A percentile compares a stretch with the other conserved stretches of the same genome.
Evolutionary conservation across 2,888 invertebrate genomes (phyloP).

Genomic region (Drosophila emarginata): DNA sequence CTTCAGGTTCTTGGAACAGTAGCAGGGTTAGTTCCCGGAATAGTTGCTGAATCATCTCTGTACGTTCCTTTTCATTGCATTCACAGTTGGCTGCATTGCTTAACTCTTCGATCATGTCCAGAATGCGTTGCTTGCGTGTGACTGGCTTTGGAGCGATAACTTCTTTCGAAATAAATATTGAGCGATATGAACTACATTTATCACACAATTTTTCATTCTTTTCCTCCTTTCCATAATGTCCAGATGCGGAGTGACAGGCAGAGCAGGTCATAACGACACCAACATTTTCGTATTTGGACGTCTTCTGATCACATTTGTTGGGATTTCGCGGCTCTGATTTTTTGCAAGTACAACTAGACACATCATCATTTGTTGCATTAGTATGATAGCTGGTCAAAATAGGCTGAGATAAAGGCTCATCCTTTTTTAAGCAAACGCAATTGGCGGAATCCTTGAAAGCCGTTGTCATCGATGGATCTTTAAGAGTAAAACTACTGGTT

Average conservation of each 20-base stretch:
- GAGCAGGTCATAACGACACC: not conserved
- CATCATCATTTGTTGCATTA: not conserved
- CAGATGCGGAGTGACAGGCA: not conserved
- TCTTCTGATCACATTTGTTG: not conserved
- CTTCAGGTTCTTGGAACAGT: constrained; percentile 43
- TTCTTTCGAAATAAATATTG: not conserved
- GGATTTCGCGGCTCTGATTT: not conserved
- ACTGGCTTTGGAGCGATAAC: not conserved
- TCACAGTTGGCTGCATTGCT: constrained; percentile 21
- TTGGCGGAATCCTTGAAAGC: not conserved
- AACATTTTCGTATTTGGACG: not conserved
- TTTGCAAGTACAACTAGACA: too few relatives aligned
- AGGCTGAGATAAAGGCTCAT: not conserved
- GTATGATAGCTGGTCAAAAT: not conserved
- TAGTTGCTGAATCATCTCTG: constrained; percentile 37
- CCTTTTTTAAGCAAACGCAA: not conserved
- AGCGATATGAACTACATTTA: not conserved
- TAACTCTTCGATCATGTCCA: constrained; percentile 39
- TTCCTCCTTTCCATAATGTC: not conserved
- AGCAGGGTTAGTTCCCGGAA: constrained; percentile 50
- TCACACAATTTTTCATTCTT: not conserved
- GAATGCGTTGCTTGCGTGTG: constrained; percentile 41
- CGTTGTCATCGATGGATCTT: not conserved
- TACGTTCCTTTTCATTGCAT: constrained; percentile 34
- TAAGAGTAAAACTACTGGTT: not conserved